phyloP scores from a whole-genome alignment of 1,140 invertebrate genomes.

The Drosophila lowei region DNA sequence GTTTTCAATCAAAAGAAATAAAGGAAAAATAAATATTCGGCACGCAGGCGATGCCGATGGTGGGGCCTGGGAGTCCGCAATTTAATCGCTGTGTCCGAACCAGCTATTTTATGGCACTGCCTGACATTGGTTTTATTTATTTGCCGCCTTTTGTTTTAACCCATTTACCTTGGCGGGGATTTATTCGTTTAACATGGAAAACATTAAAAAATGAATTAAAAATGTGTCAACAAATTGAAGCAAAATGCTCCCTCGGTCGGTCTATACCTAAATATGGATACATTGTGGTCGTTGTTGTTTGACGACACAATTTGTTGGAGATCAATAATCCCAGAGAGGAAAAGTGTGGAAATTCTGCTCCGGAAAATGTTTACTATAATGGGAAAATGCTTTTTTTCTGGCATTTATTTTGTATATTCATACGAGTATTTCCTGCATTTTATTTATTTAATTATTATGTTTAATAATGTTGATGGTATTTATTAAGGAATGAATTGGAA shows the following conservation, averaged over 20 bases:
- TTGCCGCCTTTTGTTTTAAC: slow-evolving; percentile 11
- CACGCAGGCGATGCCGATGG: slow-evolving; percentile 17
- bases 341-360: background rate
- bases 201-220: slow-evolving; percentile 24
- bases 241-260: slow-evolving; percentile 48
- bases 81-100: slow-evolving; percentile 59
- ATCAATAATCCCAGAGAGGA: too few relatives aligned
- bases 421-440: background rate
- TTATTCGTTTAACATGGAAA: slow-evolving; percentile 51
- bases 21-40: slow-evolving; percentile 30
- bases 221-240: slow-evolving; percentile 43
- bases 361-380: background rate
- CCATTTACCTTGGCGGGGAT: slow-evolving; percentile 43
- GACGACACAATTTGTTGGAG: slow-evolving; percentile 26
- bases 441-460: slow-evolving; percentile 10
- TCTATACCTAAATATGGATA: slow-evolving; percentile 56
- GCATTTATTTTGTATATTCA: background rate
- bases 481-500: background rate
- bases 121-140: slow-evolving; percentile 31
- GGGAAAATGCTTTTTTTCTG: background rate
- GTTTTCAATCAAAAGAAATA: slow-evolving; percentile 66
- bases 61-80: slow-evolving; percentile 43
- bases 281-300: slow-evolving; percentile 14
- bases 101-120: slow-evolving; percentile 43
- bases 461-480: background rate